phyloP scores from a whole-genome alignment of 2,113 vertebrate genomes.

The Passer domesticus region DNA sequence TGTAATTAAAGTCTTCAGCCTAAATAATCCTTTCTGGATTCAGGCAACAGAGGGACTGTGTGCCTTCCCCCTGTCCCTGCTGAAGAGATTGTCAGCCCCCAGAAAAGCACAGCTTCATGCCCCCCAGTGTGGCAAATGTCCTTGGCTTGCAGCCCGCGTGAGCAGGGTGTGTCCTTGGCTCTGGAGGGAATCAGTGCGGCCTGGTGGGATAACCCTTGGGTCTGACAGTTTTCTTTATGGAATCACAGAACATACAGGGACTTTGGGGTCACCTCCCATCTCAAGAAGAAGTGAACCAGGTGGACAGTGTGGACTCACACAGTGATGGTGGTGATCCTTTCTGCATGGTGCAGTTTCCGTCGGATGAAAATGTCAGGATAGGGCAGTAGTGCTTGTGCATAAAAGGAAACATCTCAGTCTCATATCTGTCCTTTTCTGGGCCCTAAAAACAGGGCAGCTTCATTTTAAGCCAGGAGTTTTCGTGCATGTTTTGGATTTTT shows the following conservation, averaged over 20 bases:
- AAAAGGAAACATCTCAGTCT: not conserved
- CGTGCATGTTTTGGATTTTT: not conserved
- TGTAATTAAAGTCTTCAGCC: not conserved
- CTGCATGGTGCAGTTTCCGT: not conserved
- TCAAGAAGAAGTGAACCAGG: not conserved
- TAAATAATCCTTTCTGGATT: not conserved
- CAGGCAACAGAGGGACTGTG: not conserved
- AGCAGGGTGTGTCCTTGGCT: not conserved
- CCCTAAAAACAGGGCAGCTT: not conserved
- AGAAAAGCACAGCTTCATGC: not conserved
- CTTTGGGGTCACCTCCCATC: not conserved
- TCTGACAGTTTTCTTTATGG: fast-evolving
- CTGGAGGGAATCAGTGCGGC: not conserved
- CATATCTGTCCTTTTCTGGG: fast-evolving
- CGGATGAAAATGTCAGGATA: not conserved
- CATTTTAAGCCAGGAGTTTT: not conserved
- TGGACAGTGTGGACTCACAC: not conserved
- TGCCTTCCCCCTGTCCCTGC: not conserved
- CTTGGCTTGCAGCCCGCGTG: not conserved
- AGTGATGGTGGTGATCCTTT: not conserved
- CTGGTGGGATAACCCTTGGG: not conserved
- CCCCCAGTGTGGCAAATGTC: not conserved
- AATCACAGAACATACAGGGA: not conserved
- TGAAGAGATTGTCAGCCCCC: not conserved
- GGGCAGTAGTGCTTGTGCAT: fast-evolving